Evolutionary conservation across 2,888 invertebrate species (phyloP), one percentile per base, ranked within the genome.

Genomic region (Drosophila paramelanica): DNA sequence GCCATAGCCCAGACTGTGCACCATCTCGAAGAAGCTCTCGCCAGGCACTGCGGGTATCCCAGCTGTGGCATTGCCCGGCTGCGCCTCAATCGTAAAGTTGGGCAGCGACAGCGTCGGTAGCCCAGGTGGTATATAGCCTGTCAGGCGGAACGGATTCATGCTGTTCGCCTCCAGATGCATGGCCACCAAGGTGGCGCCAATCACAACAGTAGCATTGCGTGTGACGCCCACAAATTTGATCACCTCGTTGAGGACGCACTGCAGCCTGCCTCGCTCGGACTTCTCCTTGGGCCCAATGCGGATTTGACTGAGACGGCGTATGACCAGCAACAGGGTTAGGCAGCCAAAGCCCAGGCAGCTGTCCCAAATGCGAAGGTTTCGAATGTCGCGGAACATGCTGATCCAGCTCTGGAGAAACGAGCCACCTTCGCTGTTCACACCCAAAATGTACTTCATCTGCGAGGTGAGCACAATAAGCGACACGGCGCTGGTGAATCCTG

Each of bases 401-500:
- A 94, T 94, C 95, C 97, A 96, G 90, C 96, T 95, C 81, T 96
- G 94, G 49, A 97, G 90, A 89, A 97, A 97, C 0, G 97, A 97
- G 33, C 94, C 93, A 6, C 97, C 97, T 7, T 93, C 93, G 20
- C 95, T 95, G 36, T 92, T 89, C 70, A 97, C 95, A 0, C 96
- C 96, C 64, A 97, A 93, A 69, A 97, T 93, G 89, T 97, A 96
- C 92, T 97, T 97, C 61, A 97, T 94, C 93, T 98, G 98, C 17
- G 97, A 97, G 0, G 97, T 95, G 53, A 97, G 95, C 78, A 98
- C 97, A 88, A 97, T 96, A 36, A 98, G 93, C 14, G 98, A 97
- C 4, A 97, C 97, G 0, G 98, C 97, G 10, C 97, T 97, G 2
- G 97, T 97, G 92, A 97, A 98, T 10, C 97, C 97, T 0, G 96